Base-by-base conservation (phyloP, 2,888 invertebrate species). In the Enoplolaimus lenunculus region DNA sequence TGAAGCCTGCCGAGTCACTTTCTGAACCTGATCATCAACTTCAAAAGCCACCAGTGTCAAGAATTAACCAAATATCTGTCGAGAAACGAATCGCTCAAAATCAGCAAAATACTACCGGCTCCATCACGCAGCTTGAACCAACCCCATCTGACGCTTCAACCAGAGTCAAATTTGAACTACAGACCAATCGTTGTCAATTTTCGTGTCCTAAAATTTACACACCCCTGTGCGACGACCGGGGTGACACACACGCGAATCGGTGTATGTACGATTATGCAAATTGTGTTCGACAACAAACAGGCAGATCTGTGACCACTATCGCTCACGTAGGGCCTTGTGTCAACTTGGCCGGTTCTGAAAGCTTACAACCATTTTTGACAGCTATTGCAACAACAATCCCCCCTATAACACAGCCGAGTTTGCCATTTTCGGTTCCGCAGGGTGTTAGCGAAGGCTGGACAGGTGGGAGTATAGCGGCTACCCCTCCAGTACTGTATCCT, bases 181-280 rank as follows among this genome's bases (percentile, higher is more conserved):
- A 7, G 7, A 45, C 7, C 7, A 45, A 45, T 45, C 34, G 34
- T 3, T 66, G 67, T 66, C 26, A 66, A 2, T 66, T 66, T 34
- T 31, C 34, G n/a, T 66, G 67, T 66, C 34, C 67, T n/a, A 66
- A 66, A 34, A 29, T 66, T 34, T 66, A 66, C 31, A 34, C 26
- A n/a, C 67, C 67, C 26, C 34, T 66, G 7, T 66, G 67, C n/a
- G 67, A 66, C 33, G 21, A 31, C 34, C 33, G 26, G 2, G 29
- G 67, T n/a, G 7, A 66, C 34, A 66, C 67, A 3, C 67, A 66
- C n/a, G 31, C 67, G 7, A 66, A 66, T 31, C 31, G 34, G n/a
- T 66, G 67, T 34, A 66, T 66, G 67, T 66, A 33, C 34, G 31
- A 66, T 34, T 66, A 66, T 34, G 34, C 31, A 66, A 66, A 66